Evolutionary conservation across 2,113 vertebrate genomes (phyloP).

Genomic region (Murina feae): DNA sequence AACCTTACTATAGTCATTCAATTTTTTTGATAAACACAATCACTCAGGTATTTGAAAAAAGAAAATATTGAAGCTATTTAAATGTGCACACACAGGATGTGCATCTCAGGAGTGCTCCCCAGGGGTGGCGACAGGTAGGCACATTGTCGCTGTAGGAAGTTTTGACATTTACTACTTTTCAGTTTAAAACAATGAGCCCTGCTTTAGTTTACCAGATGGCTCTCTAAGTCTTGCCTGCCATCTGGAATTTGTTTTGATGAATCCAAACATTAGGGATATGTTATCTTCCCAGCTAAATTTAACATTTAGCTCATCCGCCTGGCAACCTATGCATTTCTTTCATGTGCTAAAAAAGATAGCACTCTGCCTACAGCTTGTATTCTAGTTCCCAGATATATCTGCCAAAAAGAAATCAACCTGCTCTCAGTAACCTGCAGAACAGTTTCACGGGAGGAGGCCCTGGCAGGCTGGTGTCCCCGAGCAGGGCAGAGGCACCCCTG

Average conservation of each 20-base stretch:
- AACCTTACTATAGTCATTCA: neutral
- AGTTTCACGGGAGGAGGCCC: neutral
- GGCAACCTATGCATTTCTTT: constrained; percentile 34
- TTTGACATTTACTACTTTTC: constrained; percentile 58
- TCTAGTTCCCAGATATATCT: neutral
- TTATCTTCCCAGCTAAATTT: constrained; percentile 60
- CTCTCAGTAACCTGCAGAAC: neutral
- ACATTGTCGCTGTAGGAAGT: neutral
- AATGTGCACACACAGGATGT: neutral
- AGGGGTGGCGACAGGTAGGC: neutral
- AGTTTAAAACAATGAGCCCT: constrained; percentile 24
- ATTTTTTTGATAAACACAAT: neutral
- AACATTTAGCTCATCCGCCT: constrained; percentile 56
- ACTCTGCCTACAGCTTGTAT: neutral
- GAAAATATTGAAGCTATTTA: neutral
- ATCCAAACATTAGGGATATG: constrained; percentile 50
- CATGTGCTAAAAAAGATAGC: constrained; percentile 33
- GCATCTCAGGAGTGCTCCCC: neutral
- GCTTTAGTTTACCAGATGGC: constrained; percentile 42
- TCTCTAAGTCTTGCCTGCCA: constrained; percentile 23
- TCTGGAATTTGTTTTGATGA: constrained; percentile 70
- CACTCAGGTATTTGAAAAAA: constrained; percentile 3
- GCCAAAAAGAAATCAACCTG: neutral
- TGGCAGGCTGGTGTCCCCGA: neutral
- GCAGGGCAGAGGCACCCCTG: neutral